Base-by-base conservation (phyloP, 2,888 invertebrate species). In the Spilarctia lutea region DNA sequence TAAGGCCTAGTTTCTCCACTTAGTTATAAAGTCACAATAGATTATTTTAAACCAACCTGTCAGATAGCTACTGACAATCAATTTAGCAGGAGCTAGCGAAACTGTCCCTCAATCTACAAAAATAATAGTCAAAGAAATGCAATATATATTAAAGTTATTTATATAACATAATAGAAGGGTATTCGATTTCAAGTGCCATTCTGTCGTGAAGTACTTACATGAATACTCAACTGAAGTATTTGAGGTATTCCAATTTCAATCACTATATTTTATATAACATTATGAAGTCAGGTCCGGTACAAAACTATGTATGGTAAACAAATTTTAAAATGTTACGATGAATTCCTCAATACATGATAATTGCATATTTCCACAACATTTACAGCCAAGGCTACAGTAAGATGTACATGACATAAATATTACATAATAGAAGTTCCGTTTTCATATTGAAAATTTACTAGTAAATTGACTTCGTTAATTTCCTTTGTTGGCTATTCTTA, bases 321-420 rank as follows among this genome's bases (percentile, higher is more conserved):
- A 81, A 76, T 76, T 66, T 73, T 77, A 75, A 83, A 20, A 72
- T 72, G 82, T 83, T 87, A 81, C 83, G 72, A 78, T 84, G 84
- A 86, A 91, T 89, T 88, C 86, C 81, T 83, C 87, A 75, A 81
- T 86, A 86, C 85, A 86, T 92, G 94, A 85, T 94, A 94, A 94
- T 94, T 89, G 85, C 90, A 65, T 69, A 90, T 93, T 91, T 86
- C 87, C 91, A 92, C 89, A 87, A 88, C 72, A 78, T 81, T 75
- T 77, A 81, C 75, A 75, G 80, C 84, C 93, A 91, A 94, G 94
- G 93, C 79, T 90, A 75, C 83, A 79, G 76, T 85, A 87, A 88
- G 88, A 88, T 87, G 86, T 89, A 45, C 42, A 89, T 89, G 91
- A 91, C 92, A 91, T 91, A 92, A 91, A 89, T 87, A 87, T 91